Conservation (phyloP, 2,797 vertebrate species). For the Danio tinwini region DNA sequence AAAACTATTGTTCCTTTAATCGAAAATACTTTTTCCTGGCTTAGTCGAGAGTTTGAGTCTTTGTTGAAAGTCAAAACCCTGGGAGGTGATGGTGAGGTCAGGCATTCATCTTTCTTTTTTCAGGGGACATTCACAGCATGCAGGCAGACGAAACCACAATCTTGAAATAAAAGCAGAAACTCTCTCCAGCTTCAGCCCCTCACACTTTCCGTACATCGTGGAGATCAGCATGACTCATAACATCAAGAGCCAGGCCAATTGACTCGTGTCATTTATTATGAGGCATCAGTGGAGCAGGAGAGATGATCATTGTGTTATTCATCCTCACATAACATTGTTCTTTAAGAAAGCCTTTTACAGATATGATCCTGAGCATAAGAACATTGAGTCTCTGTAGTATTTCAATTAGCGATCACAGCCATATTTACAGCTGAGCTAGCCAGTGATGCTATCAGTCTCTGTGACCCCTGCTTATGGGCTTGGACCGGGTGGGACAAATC, state of each 20-base stretch:
- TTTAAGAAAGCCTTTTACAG: not conserved
- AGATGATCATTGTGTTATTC: not conserved
- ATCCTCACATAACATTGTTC: not conserved
- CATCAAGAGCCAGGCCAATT: not conserved
- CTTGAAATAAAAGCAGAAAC: slow-evolving; percentile 51
- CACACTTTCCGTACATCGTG: slow-evolving; percentile 30
- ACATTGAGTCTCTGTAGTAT: not conserved
- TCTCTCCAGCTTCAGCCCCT: slow-evolving; percentile 24
- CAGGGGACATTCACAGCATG: not conserved
- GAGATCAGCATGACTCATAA: slow-evolving; percentile 18
- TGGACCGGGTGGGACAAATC: not conserved
- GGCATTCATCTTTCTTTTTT: slow-evolving; percentile 5
- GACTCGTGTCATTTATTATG: slow-evolving; percentile 7
- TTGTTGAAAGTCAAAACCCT: slow-evolving; percentile 27
- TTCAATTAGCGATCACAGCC: not conserved
- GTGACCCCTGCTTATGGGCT: slow-evolving; percentile 5
- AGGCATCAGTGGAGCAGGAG: slow-evolving; percentile 6
- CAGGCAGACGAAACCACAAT: slow-evolving; percentile 43
- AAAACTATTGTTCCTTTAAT: not conserved
- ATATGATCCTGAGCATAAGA: not conserved
- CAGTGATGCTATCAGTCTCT: not conserved
- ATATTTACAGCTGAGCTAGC: not conserved
- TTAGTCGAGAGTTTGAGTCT: slow-evolving; percentile 3
- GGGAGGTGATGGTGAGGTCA: slow-evolving; percentile 35
- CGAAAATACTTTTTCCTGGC: slow-evolving; percentile 23